phyloP scores from a whole-genome alignment of 2,888 invertebrate genomes.

The Conus canariensis region DNA sequence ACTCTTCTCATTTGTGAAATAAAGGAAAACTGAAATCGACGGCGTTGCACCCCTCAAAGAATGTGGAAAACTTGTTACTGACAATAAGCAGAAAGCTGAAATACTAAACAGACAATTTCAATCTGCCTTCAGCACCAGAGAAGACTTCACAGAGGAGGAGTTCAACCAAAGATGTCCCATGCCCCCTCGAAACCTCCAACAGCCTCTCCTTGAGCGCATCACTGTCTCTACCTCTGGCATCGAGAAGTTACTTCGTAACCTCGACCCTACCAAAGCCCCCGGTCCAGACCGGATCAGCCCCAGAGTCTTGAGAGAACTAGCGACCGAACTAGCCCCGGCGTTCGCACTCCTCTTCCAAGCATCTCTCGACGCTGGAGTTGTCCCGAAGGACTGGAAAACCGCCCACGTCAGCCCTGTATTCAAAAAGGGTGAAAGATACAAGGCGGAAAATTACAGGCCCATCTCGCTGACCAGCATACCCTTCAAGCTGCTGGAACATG shows the following conservation, averaged over 20 bases:
- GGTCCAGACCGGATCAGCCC: constrained; percentile 45
- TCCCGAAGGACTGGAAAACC: constrained; percentile 52
- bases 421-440: constrained; percentile 51
- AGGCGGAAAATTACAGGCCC: constrained; percentile 54
- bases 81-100: neutral
- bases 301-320: constrained; percentile 48
- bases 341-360: constrained; percentile 47
- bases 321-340: constrained; percentile 41
- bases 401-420: constrained; percentile 49
- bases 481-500: constrained; percentile 52
- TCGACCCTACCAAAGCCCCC: constrained; percentile 46
- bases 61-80: too few species aligned
- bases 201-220: constrained; percentile 4
- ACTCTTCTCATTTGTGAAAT: constrained; percentile 24
- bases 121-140: neutral
- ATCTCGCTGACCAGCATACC: constrained; percentile 49
- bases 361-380: constrained; percentile 41
- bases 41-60: too few species aligned
- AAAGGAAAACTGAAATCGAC: too few species aligned
- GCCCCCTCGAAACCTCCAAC: neutral
- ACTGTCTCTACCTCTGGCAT: neutral
- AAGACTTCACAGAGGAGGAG: neutral
- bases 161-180: neutral
- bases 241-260: constrained; percentile 32
- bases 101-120: too few species aligned